Percentiles rank a stretch among this genome's conserved stretches.
These are phyloP conservation scores for Polyodon spathula DNA, from an alignment of 2,113 vertebrate genomes.

Conservation along the genomic window DNA sequence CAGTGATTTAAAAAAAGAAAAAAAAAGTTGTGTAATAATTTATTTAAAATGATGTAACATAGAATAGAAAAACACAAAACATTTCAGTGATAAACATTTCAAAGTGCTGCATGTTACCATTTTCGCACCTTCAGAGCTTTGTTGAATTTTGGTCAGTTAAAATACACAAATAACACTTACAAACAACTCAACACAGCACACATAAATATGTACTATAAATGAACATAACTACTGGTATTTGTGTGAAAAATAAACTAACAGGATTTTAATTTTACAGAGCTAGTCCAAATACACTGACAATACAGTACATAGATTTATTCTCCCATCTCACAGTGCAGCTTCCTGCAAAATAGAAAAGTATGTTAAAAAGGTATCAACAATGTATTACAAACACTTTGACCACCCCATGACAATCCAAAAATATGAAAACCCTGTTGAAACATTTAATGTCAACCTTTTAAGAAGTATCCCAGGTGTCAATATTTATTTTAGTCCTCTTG, in stretches of 20 bases:
- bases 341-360: conserved; percentile 48
- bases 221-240: too few species aligned
- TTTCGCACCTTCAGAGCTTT: neutral
- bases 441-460: too few species aligned
- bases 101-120: neutral
- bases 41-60: conserved; percentile 13
- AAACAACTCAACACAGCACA: too few species aligned
- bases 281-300: conserved; percentile 80
- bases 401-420: too few species aligned
- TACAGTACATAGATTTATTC: conserved; percentile 89
- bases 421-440: too few species aligned
- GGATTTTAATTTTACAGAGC: conserved; percentile 54
- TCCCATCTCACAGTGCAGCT: conserved; percentile 87
- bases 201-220: too few species aligned
- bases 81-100: conserved; percentile 2
- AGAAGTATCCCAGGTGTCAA: too few species aligned
- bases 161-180: too few species aligned
- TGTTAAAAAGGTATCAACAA: conserved; percentile 4
- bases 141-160: too few species aligned
- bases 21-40: conserved; percentile 15
- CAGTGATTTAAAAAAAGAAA: too few species aligned
- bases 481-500: too few species aligned
- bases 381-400: too few species aligned
- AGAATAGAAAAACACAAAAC: conserved; percentile 8
- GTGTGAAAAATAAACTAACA: neutral